These are phyloP conservation scores for Empis livida DNA, from an alignment of 2,888 invertebrate species.

Conservation along the genomic window DNA sequence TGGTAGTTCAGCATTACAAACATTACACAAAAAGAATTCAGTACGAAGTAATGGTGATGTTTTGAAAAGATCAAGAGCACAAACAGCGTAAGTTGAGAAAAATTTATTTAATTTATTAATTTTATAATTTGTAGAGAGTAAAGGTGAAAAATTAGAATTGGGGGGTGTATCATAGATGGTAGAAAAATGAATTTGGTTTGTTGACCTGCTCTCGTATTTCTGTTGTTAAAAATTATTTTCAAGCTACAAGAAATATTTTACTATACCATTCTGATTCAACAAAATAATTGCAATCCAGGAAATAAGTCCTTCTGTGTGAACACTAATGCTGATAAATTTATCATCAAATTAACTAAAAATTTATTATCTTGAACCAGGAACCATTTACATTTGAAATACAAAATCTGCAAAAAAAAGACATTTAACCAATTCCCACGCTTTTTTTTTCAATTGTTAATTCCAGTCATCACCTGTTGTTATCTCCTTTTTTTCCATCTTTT, in stretches of 20 bases:
- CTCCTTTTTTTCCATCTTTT: neutral
- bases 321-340: too few species aligned
- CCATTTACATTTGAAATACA: too few species aligned
- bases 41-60: conserved; percentile 49
- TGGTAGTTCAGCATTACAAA: conserved; percentile 29
- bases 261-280: too few species aligned
- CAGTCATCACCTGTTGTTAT: neutral
- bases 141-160: neutral
- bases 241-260: too few species aligned
- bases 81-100: conserved; percentile 49
- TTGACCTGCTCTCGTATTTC: too few species aligned
- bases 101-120: neutral
- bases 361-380: too few species aligned
- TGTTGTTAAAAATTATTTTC: too few species aligned
- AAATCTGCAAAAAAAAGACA: too few species aligned
- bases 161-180: conserved; percentile 15
- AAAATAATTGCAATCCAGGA: too few species aligned
- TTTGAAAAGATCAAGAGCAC: conserved; percentile 50
- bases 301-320: too few species aligned
- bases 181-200: too few species aligned
- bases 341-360: too few species aligned
- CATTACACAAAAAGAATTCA: conserved; percentile 50
- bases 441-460: neutral
- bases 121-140: conserved; percentile 17
- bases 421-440: neutral